Base-by-base conservation (phyloP, 2,888 invertebrate species). In the Melanophora roralis region DNA sequence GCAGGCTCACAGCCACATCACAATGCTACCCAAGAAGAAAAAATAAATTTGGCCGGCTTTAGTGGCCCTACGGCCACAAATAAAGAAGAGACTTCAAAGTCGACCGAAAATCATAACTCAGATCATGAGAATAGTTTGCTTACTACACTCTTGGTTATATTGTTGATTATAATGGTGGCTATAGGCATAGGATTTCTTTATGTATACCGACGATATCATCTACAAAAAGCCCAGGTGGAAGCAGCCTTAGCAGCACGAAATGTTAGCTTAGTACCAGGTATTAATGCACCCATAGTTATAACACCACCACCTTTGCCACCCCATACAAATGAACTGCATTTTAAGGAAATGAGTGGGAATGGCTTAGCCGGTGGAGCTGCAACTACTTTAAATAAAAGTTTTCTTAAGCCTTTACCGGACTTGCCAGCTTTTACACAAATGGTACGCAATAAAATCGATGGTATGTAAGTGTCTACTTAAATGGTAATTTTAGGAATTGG, bases 401-500 rank as follows among this genome's bases (percentile, higher is more conserved):
- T 86, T 51, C 82, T 87, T 1, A 89, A 89, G 36, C 89, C 89
- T 2, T 77, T 89, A 65, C 89, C 89, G 0, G 88, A 88, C 72
- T 81, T 88, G 40, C 89, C 86, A 34, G 86, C 85, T 0, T 86
- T 86, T 73, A 86, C 85, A 34, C 86, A 86, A 82, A 82, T 85
- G 83, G 78, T 87, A 45, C 83, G 84, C 81, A 87, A 84, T 82
- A 86, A 86, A 84, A 87, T 85, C 84, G 89, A 89, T 81, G 89
- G 89, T 89, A 86, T 86, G 89, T 88, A 88, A 87, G 85, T 86
- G 86, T 85, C 86, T 62, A 34, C 23, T 64, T 49, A 47, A 34
- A 45, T 23, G 9, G 23, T 64, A 19, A 11, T 38, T 38, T 27
- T 12, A 14, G 1, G 14, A 23, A 21, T 19, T 32, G 27, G 23